These are phyloP conservation scores for Falco punctatus DNA, from an alignment of 2,113 vertebrate genomes.

Conservation along the genomic window DNA sequence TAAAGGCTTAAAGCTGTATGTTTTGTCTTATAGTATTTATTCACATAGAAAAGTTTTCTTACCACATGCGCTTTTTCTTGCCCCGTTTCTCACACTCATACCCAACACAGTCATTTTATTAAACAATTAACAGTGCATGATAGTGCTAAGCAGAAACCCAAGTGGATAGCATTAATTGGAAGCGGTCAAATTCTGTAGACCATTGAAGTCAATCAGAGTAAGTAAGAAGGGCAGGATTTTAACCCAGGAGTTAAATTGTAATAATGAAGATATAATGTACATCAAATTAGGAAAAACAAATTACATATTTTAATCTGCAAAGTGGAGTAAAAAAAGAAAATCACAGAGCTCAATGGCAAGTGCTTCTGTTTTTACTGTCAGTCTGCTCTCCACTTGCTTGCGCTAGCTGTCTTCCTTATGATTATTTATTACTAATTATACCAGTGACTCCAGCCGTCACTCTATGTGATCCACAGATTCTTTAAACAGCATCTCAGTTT, in stretches of 20 bases:
- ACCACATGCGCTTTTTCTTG: not conserved
- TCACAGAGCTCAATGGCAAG: not conserved
- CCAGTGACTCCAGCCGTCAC: not conserved
- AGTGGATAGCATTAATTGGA: slow-evolving; percentile 10
- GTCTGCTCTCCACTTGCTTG: not conserved
- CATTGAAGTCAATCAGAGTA: slow-evolving; percentile 37
- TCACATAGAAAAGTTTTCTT: slow-evolving; percentile 7
- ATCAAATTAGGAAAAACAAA: slow-evolving; percentile 56
- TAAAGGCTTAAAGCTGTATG: slow-evolving; percentile 3
- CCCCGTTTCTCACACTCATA: not conserved
- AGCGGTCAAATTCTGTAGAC: slow-evolving; percentile 26
- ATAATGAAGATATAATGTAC: slow-evolving; percentile 45
- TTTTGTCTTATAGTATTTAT: not conserved
- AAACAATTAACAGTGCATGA: slow-evolving; percentile 27
- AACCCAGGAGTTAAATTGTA: slow-evolving; percentile 53
- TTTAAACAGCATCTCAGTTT: slow-evolving; percentile 10
- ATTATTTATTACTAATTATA: slow-evolving; percentile 48
- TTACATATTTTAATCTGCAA: slow-evolving; percentile 35
- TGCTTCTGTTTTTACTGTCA: not conserved
- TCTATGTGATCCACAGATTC: not conserved
- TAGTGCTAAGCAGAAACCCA: slow-evolving; percentile 20
- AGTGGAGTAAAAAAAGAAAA: not conserved
- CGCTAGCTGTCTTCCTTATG: slow-evolving; percentile 40
- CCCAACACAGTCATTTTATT: not conserved
- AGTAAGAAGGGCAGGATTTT: slow-evolving; percentile 50